phyloP scores from a whole-genome alignment of 2,797 vertebrate genomes.

The Cyclopterus lumpus region DNA sequence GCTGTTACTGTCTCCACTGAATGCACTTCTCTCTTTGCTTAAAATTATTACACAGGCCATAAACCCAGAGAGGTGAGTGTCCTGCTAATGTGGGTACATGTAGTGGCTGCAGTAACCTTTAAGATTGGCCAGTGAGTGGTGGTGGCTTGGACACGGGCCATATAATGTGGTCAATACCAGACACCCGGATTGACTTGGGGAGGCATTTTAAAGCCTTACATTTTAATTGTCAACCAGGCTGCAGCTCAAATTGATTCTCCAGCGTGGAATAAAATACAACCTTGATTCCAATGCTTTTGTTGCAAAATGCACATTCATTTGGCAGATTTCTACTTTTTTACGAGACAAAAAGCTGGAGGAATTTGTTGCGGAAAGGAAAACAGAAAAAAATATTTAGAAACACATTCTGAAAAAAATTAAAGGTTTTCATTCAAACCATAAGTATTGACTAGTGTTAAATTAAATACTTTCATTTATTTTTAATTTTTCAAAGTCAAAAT shows the following conservation, averaged over 20 bases:
- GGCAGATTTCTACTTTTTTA: constrained; percentile 19
- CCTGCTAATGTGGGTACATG: constrained; percentile 82
- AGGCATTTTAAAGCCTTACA: constrained; percentile 69
- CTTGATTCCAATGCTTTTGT: constrained; percentile 40
- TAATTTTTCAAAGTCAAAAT: background rate
- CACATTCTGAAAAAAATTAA: background rate
- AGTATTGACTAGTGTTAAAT: background rate
- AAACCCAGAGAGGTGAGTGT: constrained; percentile 81
- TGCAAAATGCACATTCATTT: constrained; percentile 28
- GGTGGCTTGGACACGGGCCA: constrained; percentile 73
- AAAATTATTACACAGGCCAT: constrained; percentile 85
- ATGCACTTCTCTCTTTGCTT: constrained; percentile 83
- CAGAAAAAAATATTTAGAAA: background rate
- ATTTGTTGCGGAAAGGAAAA: background rate
- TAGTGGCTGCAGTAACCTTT: constrained; percentile 83
- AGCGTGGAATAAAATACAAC: constrained; percentile 46
- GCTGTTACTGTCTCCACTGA: constrained; percentile 82
- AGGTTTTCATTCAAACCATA: background rate
- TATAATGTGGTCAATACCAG: constrained; percentile 76
- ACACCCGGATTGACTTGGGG: constrained; percentile 68
- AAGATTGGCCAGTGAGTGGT: constrained; percentile 74
- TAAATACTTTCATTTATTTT: background rate
- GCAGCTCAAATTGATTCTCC: constrained; percentile 66
- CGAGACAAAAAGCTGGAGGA: constrained; percentile 5
- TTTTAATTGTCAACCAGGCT: constrained; percentile 75